Evolutionary conservation across 2,797 vertebrate genomes (phyloP).

Genomic region (Cottoperca gobio): DNA sequence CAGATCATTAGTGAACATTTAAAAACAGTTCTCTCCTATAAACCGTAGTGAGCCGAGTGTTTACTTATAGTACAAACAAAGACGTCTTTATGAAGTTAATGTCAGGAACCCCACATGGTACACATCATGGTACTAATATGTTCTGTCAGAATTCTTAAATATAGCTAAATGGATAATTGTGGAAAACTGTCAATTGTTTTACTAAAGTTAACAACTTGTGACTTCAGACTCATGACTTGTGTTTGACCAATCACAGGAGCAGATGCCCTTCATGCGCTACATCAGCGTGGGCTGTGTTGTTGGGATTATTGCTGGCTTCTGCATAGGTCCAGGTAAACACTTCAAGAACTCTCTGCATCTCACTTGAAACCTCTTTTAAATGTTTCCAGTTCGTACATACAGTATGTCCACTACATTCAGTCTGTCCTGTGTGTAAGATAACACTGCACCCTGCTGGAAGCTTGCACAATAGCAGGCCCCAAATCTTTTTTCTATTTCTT

Average conservation of each 20-base stretch:
- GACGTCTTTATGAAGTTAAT: conserved; percentile 16
- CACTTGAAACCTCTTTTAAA: conserved; percentile 9
- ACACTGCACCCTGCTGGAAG: conserved; percentile 82
- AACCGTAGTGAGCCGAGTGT: background rate
- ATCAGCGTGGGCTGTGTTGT: conserved; percentile 88
- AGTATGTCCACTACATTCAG: background rate
- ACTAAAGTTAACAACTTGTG: conserved; percentile 11
- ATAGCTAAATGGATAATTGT: background rate
- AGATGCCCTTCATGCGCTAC: conserved; percentile 87
- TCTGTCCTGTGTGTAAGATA: conserved; percentile 58
- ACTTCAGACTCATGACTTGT: conserved; percentile 30
- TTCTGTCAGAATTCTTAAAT: conserved; percentile 11
- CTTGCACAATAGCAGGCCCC: conserved; percentile 36
- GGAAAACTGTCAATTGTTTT: conserved; percentile 10
- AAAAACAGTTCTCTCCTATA: background rate
- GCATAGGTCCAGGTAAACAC: conserved; percentile 91
- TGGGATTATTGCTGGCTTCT: conserved; percentile 93
- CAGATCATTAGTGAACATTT: background rate
- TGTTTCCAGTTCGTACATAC: background rate
- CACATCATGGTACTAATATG: background rate
- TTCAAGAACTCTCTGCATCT: background rate
- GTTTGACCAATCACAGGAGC: conserved; percentile 67
- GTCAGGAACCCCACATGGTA: background rate
- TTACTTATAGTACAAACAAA: background rate
- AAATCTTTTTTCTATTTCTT: background rate